Base-by-base conservation (phyloP, 2,888 invertebrate genomes). In the Trichogramma dendrolimi region DNA sequence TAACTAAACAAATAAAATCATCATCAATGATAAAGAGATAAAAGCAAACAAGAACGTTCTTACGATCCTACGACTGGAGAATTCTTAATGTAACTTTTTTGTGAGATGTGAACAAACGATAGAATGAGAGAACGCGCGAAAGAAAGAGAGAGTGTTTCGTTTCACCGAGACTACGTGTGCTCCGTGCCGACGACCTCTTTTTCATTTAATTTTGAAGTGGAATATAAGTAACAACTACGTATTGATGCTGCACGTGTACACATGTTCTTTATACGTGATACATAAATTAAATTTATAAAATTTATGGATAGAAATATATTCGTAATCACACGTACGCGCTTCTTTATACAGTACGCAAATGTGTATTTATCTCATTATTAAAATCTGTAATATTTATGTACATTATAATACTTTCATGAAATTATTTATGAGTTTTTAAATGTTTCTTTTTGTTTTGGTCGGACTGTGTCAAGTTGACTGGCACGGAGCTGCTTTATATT, bases 181-280 rank as follows among this genome's bases (percentile, higher is more conserved):
- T 65, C 61, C 63, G 61, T 65, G 60, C 62, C 60, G 39, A 51
- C 58, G 55, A 62, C 54, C 10, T 53, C 49, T 38, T 52, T 65
- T 52, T 53, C 55, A 46, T 55, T 60, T 43, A 55, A n/a, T 49
- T 10, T 52, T 50, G 52, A 43, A 27, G 27, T 27, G 27, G 27
- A 27, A 27, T 27, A 27, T 27, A 27, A 27, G 27, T 27, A 27
- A 27, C 27, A 27, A 27, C 27, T 27, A 27, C 27, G 27, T 27
- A 27, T 27, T 27, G 27, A 27, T 27, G 27, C 1, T 27, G 27
- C 27, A 27, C 27, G 27, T 27, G 27, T 27, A 27, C 27, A 27
- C 27, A 27, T 27, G 8, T 50, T 14, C 4, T 50, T 14, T 38
- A 50, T 14, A 50, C 50, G 11, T 14, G 50, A 14, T 8, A 27